A percentile compares a stretch with the other conserved stretches of the same genome.
Evolutionary conservation across 1,140 invertebrate genomes (phyloP).

Genomic region (Brachionus asplanchnoidis): DNA sequence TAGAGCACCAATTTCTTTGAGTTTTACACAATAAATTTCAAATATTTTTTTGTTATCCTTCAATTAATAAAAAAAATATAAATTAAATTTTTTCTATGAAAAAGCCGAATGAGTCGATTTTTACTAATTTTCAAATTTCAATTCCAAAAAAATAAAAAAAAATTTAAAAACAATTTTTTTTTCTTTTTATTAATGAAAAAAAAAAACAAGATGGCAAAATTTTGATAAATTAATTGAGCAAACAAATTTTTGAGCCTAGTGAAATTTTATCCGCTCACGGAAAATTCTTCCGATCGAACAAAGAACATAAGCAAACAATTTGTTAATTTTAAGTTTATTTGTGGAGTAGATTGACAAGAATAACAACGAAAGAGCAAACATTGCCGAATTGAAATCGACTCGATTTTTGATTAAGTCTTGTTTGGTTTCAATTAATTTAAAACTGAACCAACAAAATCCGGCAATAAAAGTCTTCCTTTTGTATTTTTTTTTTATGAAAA

Average conservation of each 20-base stretch:
- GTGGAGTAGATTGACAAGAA: conserved; percentile 14
- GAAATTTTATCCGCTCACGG: conserved; percentile 30
- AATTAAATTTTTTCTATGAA: neutral
- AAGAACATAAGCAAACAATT: conserved; percentile 26
- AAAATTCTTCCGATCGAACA: neutral
- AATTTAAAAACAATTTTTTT: too few relatives aligned
- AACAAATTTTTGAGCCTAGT: neutral
- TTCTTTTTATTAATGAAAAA: neutral
- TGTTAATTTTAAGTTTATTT: conserved; percentile 4
- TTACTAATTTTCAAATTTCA: too few relatives aligned
- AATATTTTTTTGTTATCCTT: neutral
- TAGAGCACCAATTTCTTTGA: neutral
- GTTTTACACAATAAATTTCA: neutral
- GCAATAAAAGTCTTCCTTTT: neutral
- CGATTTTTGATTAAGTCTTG: conserved; percentile 1
- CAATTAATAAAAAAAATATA: neutral
- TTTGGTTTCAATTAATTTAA: conserved; percentile 28
- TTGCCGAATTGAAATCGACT: conserved; percentile 5
- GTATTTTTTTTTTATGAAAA: neutral
- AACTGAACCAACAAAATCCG: neutral
- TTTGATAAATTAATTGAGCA: neutral
- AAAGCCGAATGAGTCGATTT: too few relatives aligned
- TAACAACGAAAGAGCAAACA: conserved; percentile 19
- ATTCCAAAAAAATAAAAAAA: too few relatives aligned
- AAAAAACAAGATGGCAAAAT: neutral